Percentiles rank a stretch among this genome's conserved stretches.
These are phyloP conservation scores for Dasypus novemcinctus DNA, from an alignment of 2,113 vertebrate species.

Conservation along the genomic window DNA sequence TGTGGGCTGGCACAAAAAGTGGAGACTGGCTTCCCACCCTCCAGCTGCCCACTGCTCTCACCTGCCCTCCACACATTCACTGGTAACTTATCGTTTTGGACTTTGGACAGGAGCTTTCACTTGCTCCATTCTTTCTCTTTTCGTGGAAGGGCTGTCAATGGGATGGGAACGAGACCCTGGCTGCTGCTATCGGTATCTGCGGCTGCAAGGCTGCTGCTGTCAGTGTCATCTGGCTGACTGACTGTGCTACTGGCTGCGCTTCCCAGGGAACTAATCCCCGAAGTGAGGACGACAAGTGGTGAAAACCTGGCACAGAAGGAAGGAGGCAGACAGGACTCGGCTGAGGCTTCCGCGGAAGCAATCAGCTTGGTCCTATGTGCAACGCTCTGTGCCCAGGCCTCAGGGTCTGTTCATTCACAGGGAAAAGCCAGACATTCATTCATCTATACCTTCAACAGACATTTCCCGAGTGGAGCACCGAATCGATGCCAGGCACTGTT, in stretches of 20 bases:
- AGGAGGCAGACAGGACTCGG: background rate
- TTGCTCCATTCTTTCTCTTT: conserved; percentile 40
- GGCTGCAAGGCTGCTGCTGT: conserved; percentile 25
- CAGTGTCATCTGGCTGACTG: conserved; percentile 49
- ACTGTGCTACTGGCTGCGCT: background rate
- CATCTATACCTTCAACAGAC: background rate
- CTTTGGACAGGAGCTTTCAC: conserved; percentile 56
- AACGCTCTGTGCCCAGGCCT: background rate
- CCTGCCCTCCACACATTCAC: background rate
- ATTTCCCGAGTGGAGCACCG: background rate
- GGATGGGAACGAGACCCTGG: conserved; percentile 48
- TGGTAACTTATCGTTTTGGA: conserved; percentile 44
- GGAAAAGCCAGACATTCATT: background rate
- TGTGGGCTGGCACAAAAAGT: background rate
- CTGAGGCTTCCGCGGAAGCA: background rate
- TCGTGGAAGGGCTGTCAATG: conserved; percentile 47
- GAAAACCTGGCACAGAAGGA: conserved; percentile 48
- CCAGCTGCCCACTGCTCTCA: background rate
- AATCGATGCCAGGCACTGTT: background rate
- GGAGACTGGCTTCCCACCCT: background rate
- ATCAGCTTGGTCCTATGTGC: background rate
- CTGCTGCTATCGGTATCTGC: conserved; percentile 32
- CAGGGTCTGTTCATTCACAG: background rate
- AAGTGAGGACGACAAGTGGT: conserved; percentile 39
- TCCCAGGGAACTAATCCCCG: conserved; percentile 56